Conservation (phyloP, 1,140 invertebrate species). For the Paralvinella palmiformis region DNA sequence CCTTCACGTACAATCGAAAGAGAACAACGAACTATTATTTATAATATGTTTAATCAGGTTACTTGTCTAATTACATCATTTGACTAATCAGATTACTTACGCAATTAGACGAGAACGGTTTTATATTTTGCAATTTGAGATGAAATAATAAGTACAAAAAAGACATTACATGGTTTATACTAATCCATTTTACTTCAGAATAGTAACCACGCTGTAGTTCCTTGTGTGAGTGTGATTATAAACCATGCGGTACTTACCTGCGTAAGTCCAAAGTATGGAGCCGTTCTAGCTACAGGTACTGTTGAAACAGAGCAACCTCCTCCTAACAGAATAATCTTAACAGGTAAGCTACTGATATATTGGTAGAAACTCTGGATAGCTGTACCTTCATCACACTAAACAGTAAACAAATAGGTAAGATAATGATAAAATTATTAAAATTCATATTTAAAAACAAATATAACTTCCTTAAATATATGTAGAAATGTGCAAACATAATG, state of each 20-base stretch:
- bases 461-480: neutral
- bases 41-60: too few species aligned
- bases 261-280: neutral
- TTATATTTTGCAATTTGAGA: too few species aligned
- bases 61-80: too few species aligned
- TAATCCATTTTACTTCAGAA: too few species aligned
- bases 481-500: too few species aligned
- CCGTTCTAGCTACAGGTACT: neutral
- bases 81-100: too few species aligned
- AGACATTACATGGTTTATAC: too few species aligned
- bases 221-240: neutral
- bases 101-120: too few species aligned
- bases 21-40: too few species aligned
- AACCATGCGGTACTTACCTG: neutral
- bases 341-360: neutral
- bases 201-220: too few species aligned
- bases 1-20: too few species aligned
- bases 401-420: neutral
- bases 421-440: neutral
- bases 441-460: neutral
- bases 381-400: neutral
- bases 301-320: neutral
- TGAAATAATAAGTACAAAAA: too few species aligned
- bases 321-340: neutral
- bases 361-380: neutral